These are phyloP conservation scores for Menidia beryllina DNA, from an alignment of 2,113 vertebrate genomes.

Conservation along the genomic window DNA sequence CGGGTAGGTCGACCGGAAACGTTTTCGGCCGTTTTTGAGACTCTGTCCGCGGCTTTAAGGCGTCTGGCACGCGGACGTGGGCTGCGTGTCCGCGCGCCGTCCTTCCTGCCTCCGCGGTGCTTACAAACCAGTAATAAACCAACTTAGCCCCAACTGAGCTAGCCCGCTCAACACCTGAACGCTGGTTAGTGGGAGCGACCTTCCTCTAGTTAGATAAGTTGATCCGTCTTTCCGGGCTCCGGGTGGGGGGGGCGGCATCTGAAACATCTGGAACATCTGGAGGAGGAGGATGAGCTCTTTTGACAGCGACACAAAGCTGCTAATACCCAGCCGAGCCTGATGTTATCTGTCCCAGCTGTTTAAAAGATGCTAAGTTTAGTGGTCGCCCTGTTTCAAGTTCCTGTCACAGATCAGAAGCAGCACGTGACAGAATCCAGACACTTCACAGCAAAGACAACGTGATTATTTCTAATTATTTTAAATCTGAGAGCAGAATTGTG, in stretches of 20 bases:
- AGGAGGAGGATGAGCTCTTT: background rate
- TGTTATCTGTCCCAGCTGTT: background rate
- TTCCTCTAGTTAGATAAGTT: slow-evolving; percentile 12
- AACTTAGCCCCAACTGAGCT: slow-evolving; percentile 62
- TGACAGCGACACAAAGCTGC: slow-evolving; percentile 23
- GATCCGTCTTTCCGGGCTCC: too few species aligned
- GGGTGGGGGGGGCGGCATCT: too few species aligned
- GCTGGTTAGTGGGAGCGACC: background rate
- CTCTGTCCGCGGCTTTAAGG: too few species aligned
- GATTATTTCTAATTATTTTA: background rate
- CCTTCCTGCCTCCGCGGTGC: slow-evolving; percentile 9
- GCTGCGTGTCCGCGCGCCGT: background rate
- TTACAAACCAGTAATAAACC: slow-evolving; percentile 46
- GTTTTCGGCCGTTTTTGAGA: rapidly evolving
- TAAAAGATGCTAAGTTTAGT: slow-evolving; percentile 5
- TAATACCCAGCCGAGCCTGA: background rate
- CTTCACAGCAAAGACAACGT: background rate
- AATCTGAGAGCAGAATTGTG: background rate
- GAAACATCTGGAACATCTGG: too few species aligned
- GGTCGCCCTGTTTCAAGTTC: background rate
- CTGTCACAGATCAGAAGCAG: background rate
- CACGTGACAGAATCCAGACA: slow-evolving; percentile 5
- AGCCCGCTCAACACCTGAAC: slow-evolving; percentile 28
- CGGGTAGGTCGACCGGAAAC: slow-evolving; percentile 60
- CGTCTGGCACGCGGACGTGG: background rate